Conservation (phyloP, 2,888 invertebrate genomes). For the Nasonia oneida region DNA sequence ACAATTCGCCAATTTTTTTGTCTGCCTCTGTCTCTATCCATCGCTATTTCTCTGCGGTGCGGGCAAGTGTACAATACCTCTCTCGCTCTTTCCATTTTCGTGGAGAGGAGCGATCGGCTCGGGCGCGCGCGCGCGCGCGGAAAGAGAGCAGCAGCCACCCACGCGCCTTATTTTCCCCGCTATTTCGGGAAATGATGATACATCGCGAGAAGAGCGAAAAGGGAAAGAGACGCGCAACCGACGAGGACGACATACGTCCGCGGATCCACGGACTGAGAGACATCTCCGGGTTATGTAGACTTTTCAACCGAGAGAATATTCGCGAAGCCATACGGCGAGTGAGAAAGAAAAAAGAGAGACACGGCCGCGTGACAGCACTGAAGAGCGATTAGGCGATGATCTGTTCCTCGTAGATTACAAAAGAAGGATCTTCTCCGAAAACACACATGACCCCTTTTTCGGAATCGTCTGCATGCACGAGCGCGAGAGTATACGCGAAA, state of each 20-base stretch:
- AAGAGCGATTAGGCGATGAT: neutral
- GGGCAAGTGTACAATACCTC: neutral
- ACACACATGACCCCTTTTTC: slow-evolving; percentile 18
- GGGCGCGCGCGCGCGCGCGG: neutral
- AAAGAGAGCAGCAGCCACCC: slow-evolving; percentile 43
- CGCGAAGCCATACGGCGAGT: neutral
- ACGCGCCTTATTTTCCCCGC: slow-evolving; percentile 69
- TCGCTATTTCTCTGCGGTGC: neutral
- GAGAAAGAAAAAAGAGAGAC: neutral
- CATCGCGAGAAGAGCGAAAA: slow-evolving; percentile 55
- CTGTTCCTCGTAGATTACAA: neutral
- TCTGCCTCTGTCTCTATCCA: slow-evolving; percentile 18
- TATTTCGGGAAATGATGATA: slow-evolving; percentile 78
- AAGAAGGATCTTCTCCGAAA: neutral
- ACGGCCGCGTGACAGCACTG: neutral
- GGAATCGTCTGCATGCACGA: neutral
- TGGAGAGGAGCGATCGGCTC: slow-evolving; percentile 16
- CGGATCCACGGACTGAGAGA: neutral
- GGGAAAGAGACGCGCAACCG: slow-evolving; percentile 25
- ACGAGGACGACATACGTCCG: neutral
- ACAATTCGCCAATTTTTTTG: slow-evolving; percentile 48
- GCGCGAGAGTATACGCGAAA: neutral
- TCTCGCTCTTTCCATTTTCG: slow-evolving; percentile 52
- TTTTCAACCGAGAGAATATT: slow-evolving; percentile 5
- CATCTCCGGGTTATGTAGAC: neutral